phyloP scores from a whole-genome alignment of 2,797 vertebrate genomes.

The Graptemys geographica region DNA sequence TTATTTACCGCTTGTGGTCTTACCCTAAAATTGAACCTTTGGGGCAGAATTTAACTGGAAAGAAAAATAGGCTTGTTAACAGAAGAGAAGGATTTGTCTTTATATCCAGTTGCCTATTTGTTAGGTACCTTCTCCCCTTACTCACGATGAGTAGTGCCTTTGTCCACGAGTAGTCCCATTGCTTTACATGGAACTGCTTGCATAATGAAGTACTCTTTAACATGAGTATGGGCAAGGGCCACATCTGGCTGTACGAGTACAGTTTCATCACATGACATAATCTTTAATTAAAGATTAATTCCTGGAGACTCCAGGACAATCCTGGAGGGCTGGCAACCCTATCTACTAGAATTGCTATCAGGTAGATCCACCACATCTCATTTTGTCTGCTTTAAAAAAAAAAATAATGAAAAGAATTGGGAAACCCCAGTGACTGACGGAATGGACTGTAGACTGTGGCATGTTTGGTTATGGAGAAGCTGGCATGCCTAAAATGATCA shows the following conservation, averaged over 20 bases:
- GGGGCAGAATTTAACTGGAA: not conserved
- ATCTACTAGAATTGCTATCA: not conserved
- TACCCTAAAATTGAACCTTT: not conserved
- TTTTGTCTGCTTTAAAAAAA: not conserved
- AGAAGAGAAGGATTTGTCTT: not conserved
- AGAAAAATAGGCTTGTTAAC: not conserved
- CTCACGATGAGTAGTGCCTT: not conserved
- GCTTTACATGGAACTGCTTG: not conserved
- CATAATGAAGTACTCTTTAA: not conserved
- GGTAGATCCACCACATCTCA: not conserved
- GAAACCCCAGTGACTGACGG: not conserved
- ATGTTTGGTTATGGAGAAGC: not conserved
- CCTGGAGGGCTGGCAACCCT: not conserved
- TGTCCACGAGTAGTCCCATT: not conserved
- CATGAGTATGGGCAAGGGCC: not conserved
- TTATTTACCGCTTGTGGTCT: not conserved
- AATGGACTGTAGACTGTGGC: not conserved
- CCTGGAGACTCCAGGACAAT: not conserved
- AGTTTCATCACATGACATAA: not conserved
- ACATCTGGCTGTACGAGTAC: not conserved
- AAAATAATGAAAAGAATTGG: not conserved
- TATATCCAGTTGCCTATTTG: not conserved
- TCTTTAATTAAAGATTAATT: not conserved
- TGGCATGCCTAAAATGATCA: not conserved
- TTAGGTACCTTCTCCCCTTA: not conserved